A percentile compares a stretch with the other conserved stretches of the same genome.
Conservation (phyloP, 2,797 vertebrate species). For the Eidolon dupreanum region DNA sequence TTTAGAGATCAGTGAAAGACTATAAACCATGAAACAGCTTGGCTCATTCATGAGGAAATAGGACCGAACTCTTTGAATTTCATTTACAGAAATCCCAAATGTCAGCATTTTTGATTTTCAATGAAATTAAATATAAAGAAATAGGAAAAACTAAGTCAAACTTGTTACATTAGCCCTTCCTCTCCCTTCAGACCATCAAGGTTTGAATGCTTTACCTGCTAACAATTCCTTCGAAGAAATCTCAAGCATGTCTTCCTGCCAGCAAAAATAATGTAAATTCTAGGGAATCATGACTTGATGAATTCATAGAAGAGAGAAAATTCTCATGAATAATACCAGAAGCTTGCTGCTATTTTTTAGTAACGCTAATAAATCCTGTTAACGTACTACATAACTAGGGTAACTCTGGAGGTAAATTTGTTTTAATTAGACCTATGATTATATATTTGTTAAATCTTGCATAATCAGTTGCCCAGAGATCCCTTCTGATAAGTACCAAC, state of each 20-base stretch:
- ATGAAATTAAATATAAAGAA: slow-evolving; percentile 43
- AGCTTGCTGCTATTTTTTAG: not conserved
- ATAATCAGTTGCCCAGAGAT: slow-evolving; percentile 43
- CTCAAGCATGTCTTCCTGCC: not conserved
- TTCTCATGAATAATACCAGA: not conserved
- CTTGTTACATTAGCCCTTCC: not conserved
- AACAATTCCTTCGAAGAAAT: slow-evolving; percentile 20
- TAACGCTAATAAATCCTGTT: not conserved
- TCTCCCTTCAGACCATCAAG: not conserved
- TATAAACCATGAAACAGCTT: not conserved
- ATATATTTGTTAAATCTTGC: not conserved
- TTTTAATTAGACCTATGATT: slow-evolving; percentile 16
- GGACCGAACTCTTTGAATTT: not conserved
- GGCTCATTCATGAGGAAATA: not conserved
- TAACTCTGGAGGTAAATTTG: not conserved
- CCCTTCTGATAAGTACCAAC: slow-evolving; percentile 49
- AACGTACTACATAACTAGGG: not conserved
- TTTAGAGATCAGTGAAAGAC: slow-evolving; percentile 14
- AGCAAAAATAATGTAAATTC: slow-evolving; percentile 39
- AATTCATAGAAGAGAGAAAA: slow-evolving; percentile 48
- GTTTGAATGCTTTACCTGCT: not conserved
- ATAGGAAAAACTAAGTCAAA: slow-evolving; percentile 28
- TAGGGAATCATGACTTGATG: slow-evolving; percentile 10
- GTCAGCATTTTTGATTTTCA: not conserved
- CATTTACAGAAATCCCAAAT: slow-evolving; percentile 17